Evolutionary conservation across 2,113 vertebrate species (phyloP).

Genomic region (Psettodes erumei): DNA sequence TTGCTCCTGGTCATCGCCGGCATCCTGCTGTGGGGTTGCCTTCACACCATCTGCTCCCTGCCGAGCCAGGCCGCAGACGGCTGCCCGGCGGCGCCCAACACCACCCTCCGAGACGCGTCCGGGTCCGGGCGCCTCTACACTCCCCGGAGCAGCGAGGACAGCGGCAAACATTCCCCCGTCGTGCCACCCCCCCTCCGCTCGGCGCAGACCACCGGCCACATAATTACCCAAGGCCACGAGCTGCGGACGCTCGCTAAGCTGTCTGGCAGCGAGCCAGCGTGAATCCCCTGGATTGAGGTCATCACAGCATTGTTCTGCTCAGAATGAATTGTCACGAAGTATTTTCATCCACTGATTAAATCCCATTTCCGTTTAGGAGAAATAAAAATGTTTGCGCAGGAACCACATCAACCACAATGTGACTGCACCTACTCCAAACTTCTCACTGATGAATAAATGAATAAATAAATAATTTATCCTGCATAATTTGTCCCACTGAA

Average conservation of each 20-base stretch:
- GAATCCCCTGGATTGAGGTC: constrained; percentile 70
- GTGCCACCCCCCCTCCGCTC: constrained; percentile 72
- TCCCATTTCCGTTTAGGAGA: constrained; percentile 18
- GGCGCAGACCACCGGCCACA: constrained; percentile 24
- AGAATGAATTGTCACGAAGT: constrained; percentile 10
- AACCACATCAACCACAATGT: neutral
- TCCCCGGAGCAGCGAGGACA: constrained; percentile 55
- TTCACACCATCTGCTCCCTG: constrained; percentile 81
- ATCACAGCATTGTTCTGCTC: constrained; percentile 45
- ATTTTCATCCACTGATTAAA: constrained; percentile 45
- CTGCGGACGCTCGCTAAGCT: constrained; percentile 56
- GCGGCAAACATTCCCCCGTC: constrained; percentile 69
- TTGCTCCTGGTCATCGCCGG: constrained; percentile 85
- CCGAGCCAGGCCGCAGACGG: constrained; percentile 45
- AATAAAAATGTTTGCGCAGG: constrained; percentile 15
- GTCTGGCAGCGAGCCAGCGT: constrained; percentile 56
- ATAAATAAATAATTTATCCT: neutral
- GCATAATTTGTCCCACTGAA: neutral
- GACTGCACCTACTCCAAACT: neutral
- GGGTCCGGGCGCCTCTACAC: constrained; percentile 33
- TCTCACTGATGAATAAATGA: neutral
- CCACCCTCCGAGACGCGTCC: constrained; percentile 4
- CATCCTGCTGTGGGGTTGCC: constrained; percentile 86
- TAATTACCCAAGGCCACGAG: constrained; percentile 71
- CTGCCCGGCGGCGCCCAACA: constrained; percentile 20